Conservation (phyloP, 2,113 vertebrate species). For the Lophochroa leadbeateri region DNA sequence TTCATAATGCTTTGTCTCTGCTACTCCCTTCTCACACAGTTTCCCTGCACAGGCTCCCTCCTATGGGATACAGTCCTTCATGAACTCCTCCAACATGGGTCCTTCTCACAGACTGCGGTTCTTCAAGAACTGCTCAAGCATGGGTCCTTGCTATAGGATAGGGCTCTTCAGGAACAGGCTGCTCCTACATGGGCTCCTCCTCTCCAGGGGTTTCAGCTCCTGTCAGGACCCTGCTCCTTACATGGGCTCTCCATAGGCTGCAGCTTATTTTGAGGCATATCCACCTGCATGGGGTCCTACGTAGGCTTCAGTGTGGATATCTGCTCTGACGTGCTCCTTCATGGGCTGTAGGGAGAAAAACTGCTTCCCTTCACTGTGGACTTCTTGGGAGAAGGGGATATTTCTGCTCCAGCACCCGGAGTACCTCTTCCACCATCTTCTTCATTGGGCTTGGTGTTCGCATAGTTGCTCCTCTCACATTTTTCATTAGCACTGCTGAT, state of each 20-base stretch:
- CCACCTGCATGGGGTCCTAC: neutral
- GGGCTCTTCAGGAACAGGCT: neutral
- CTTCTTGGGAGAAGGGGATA: neutral
- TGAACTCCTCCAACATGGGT: fast-evolving
- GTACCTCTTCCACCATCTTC: neutral
- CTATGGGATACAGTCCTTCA: neutral
- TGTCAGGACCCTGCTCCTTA: neutral
- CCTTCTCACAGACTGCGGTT: neutral
- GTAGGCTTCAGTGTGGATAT: neutral
- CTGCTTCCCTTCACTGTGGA: neutral
- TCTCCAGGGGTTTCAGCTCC: neutral
- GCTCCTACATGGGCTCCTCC: neutral
- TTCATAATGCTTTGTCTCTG: neutral
- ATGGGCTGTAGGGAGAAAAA: neutral
- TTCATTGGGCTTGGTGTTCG: neutral
- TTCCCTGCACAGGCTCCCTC: neutral
- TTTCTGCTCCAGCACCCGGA: neutral
- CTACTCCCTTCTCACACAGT: neutral
- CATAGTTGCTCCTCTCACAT: neutral
- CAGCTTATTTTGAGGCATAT: neutral
- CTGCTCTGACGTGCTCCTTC: neutral
- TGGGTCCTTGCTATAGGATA: neutral
- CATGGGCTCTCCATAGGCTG: neutral
- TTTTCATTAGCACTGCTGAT: neutral
- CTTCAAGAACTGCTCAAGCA: neutral